Base-by-base conservation (phyloP, 2,888 invertebrate species). In the Limenitis camilla region DNA sequence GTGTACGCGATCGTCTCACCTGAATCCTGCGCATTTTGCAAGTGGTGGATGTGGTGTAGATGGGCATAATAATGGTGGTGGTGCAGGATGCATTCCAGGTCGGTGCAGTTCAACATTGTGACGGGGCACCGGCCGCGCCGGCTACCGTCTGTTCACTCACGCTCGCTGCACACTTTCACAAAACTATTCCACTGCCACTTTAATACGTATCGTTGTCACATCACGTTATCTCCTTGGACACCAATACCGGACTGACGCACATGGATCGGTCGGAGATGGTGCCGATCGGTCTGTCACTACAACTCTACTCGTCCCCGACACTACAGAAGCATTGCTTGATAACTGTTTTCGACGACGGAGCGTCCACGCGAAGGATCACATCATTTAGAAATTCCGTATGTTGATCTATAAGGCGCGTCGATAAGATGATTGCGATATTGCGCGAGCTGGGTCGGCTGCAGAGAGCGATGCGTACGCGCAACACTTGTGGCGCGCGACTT, bases 61-160 rank as follows among this genome's bases (percentile, higher is more conserved):
- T 92, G 92, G 58, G 92, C 92, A 75, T 92, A 92, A 74, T 92
- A 92, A 73, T 92, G 92, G 72, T 92, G 92, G 74, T 92, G 92
- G 81, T 92, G 92, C 74, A 92, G 83, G 76, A 92, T 92, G 87
- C 93, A 93, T 87, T 92, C 92, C 86, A 92, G 88, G 88, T 92
- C 92, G 64, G 92, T 92, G 83, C 93, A 93, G 84, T 93, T 92
- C 84, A 93, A 88, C 93, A 93, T 93, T 76, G 78, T 88, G 76
- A 76, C 79, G 73, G 77, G 60, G 65, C 76, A 71, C 75, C 74
- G 76, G 72, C 57, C 68, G 57, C 57, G 60, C 64, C 73, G 74
- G 73, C 74, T 63, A 68, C 72, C 70, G 71, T 65, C 67, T 66
- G 68, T 69, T 74, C 76, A 76, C 83, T 78, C 78, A 77, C 81